phyloP scores from a whole-genome alignment of 2,888 invertebrate species.

The Conistra vaccinii region DNA sequence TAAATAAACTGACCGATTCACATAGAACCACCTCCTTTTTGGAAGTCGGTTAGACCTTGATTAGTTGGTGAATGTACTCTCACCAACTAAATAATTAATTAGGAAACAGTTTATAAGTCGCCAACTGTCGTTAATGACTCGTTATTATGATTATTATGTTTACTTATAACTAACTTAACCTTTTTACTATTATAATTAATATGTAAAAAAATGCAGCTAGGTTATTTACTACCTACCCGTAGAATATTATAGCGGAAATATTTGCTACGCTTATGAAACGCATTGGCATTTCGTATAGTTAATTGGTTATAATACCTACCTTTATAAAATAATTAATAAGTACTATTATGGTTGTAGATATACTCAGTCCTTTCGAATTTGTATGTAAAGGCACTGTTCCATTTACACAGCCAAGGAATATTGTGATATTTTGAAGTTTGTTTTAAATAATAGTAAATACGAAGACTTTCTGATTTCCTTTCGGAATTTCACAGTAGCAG shows the following conservation, averaged over 20 bases:
- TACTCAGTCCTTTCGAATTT: slow-evolving; percentile 51
- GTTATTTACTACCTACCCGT: background rate
- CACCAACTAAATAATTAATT: background rate
- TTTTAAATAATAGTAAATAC: background rate
- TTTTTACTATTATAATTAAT: too few species aligned
- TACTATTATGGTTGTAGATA: background rate
- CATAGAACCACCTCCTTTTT: too few species aligned
- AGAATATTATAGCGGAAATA: slow-evolving; percentile 1
- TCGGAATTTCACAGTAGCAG: background rate
- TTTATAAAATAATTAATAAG: background rate
- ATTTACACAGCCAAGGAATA: slow-evolving; percentile 31
- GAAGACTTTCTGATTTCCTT: background rate
- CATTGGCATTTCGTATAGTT: background rate
- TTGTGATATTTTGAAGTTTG: background rate
- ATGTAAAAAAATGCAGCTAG: background rate
- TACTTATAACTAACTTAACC: background rate
- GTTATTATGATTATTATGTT: background rate
- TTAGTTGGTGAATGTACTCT: too few species aligned
- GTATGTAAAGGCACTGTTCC: slow-evolving; percentile 34
- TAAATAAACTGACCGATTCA: too few species aligned
- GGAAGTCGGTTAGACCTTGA: too few species aligned
- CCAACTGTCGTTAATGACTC: too few species aligned
- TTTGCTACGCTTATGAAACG: slow-evolving; percentile 10
- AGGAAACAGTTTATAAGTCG: background rate
- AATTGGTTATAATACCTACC: slow-evolving; percentile 19